Percentiles rank a stretch among this genome's conserved stretches.
These are phyloP conservation scores for Lithobius niger DNA, from an alignment of 1,140 invertebrate species.

Conservation along the genomic window DNA sequence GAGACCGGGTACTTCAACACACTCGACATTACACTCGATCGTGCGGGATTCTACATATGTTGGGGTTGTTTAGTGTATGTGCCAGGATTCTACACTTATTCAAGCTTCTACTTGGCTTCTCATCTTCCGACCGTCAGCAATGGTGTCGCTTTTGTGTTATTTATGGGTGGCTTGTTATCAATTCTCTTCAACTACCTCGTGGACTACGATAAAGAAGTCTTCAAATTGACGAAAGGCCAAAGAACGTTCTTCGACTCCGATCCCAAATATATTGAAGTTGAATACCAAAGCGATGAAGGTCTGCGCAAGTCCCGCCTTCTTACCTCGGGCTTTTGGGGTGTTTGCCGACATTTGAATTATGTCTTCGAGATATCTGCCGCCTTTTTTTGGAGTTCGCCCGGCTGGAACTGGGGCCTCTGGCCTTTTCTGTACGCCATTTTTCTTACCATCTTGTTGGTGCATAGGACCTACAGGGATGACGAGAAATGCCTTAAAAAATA, in stretches of 20 bases:
- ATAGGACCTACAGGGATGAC: constrained; percentile 41
- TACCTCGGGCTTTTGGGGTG: constrained; percentile 45
- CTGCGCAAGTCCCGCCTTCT: constrained; percentile 29
- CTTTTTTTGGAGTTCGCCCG: constrained; percentile 38
- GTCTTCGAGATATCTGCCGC: constrained; percentile 41
- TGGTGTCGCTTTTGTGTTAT: constrained; percentile 24
- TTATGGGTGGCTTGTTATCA: constrained; percentile 30
- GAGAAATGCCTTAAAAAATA: constrained; percentile 44
- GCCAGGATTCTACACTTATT: constrained; percentile 40
- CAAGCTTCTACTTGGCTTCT: constrained; percentile 39
- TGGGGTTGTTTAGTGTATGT: constrained; percentile 45
- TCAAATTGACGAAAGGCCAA: constrained; percentile 32
- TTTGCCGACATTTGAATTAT: constrained; percentile 46
- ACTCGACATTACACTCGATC: constrained; percentile 45
- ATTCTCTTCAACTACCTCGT: constrained; percentile 39
- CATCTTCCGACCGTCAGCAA: constrained; percentile 25
- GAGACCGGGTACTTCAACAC: constrained; percentile 47
- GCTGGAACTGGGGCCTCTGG: constrained; percentile 32
- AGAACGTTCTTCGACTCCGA: constrained; percentile 36
- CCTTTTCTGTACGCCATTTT: constrained; percentile 42
- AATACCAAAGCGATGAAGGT: constrained; percentile 26
- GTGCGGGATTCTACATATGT: constrained; percentile 46
- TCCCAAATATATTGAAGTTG: constrained; percentile 34
- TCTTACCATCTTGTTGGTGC: constrained; percentile 37
- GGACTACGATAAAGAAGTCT: constrained; percentile 37